Conservation (phyloP, 2,113 vertebrate genomes). For the Callospermophilus lateralis region DNA sequence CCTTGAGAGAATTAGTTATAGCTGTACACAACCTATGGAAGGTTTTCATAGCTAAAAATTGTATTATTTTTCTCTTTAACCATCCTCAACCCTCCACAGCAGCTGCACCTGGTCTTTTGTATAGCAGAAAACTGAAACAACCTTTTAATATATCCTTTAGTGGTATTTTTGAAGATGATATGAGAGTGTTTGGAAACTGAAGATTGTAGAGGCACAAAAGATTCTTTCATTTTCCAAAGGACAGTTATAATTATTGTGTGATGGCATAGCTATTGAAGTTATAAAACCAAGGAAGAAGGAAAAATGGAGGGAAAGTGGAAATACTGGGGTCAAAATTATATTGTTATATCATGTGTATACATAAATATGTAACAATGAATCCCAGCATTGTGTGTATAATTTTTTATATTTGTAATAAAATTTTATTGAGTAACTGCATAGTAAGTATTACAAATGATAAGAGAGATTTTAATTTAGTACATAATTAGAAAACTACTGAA, state of each 20-base stretch:
- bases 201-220: not conserved
- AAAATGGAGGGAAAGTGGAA: too few relatives aligned
- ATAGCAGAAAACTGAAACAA: not conserved
- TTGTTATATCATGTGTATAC: too few relatives aligned
- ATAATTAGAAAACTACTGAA: not conserved
- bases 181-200: not conserved
- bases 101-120: not conserved
- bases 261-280: slow-evolving; percentile 4
- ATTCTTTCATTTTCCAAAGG: slow-evolving; percentile 11
- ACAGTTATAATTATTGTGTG: slow-evolving; percentile 2
- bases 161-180: slow-evolving; percentile 35
- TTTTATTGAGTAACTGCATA: not conserved
- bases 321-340: too few relatives aligned
- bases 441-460: not conserved
- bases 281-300: not conserved
- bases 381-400: too few relatives aligned
- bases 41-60: not conserved
- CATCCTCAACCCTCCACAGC: not conserved
- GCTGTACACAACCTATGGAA: not conserved
- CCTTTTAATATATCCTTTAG: not conserved
- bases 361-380: too few relatives aligned
- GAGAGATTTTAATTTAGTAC: too few relatives aligned
- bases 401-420: not conserved
- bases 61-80: not conserved
- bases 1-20: not conserved